Evolutionary conservation across 2,888 invertebrate species (phyloP), one percentile per base, ranked within the genome.

Genomic region (Thecocarcelia acutangulata): DNA sequence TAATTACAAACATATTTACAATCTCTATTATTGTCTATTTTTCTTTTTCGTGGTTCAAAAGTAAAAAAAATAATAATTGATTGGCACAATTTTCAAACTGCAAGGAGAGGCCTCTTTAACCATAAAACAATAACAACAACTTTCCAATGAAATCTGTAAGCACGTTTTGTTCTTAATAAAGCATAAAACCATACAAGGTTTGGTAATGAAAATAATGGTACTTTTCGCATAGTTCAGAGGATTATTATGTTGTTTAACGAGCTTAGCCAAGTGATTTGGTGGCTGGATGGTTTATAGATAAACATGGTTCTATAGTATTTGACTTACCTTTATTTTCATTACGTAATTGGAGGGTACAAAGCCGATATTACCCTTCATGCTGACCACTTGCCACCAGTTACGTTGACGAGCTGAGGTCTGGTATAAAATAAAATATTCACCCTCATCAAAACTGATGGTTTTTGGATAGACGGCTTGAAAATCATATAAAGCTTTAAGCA

Each of bases 371-470:
- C 96, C 96, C 88, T 93, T 94, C 89, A 93, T 94, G 91, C 96
- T 96, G 85, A 96, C 94, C 61, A 96, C 96, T 92, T 96, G 95
- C 96, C 96, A 96, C 96, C 96, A 96, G 89, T 96, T 96, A 66
- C 90, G 86, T 89, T 96, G 95, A 87, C 96, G 95, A 3, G 94
- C 94, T 83, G 94, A 95, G 21, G 93, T 94, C 88, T 96, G 96
- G 87, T 96, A 94, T 19, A 96, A 91, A 86, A 95, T 94, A 89
- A 96, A 96, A 89, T 94, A 94, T 89, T 96, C 96, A 82, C 95
- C 95, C 87, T 94, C 94, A 84, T 93, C 93, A 90, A 96, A 96
- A 88, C 95, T 95, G 80, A 96, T 91, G 8, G 96, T 96, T 91
- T 96, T 96, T 13, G 96, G 94, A 87, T 96, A 94, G 58, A 95